Evolutionary conservation across 2,888 invertebrate genomes (phyloP), one percentile per base, ranked within the genome.

Genomic region (Epinotia brunnichana): DNA sequence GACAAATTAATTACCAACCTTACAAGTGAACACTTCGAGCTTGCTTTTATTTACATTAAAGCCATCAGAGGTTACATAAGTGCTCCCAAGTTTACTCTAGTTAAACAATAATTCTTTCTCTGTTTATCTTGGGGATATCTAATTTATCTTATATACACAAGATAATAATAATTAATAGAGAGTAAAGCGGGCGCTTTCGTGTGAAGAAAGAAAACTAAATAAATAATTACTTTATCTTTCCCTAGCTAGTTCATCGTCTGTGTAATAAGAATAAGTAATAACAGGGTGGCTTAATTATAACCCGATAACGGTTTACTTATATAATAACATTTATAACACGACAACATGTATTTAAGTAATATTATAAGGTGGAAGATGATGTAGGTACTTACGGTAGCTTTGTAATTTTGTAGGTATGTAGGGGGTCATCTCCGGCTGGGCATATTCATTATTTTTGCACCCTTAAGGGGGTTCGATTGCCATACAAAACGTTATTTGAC

Each of bases 131-230:
- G 84, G 75, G 79, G 85, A 87, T 86, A 89, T 89, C 88, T 87
- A 87, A 88, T 84, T 80, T 76, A 82, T 79, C 83, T 84, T 89
- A 87, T 89, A 87, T 89, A 90, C 83, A 86, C 87, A 85, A 85
- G 87, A 87, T 90, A 87, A 89, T 88, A 90, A 89, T 90, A 89
- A 90, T 89, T 90, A 85, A 80, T 86, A 86, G 90, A 89, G 88
- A 89, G 84, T 81, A 81, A 78, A 82, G 88, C 88, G 89, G 68
- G 89, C 84, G 81, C 84, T 89, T 87, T 89, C 88, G 89, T 88
- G 87, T 84, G 82, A 80, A 83, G 83, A 84, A 85, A 87, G 85
- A 85, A 87, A 87, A 86, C 84, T 84, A 87, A 89, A 89, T 86
- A 90, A 89, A 89, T 86, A 89, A 80, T 84, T 79, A 86, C 82